Evolutionary conservation across 2,797 vertebrate species (phyloP).

Genomic region (Tarsius wallacei): DNA sequence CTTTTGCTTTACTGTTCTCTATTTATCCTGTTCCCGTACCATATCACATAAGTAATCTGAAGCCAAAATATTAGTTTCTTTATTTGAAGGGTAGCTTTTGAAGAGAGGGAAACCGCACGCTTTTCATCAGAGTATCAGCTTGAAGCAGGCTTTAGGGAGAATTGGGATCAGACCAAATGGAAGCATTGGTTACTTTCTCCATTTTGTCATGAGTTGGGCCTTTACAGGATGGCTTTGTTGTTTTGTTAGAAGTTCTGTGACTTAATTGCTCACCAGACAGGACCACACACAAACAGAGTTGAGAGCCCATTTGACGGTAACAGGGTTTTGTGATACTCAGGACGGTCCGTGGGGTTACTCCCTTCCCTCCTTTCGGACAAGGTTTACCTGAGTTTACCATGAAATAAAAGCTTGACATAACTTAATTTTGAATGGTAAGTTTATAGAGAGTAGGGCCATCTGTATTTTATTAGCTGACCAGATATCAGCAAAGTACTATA

Average conservation of each 20-base stretch:
- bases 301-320: not conserved
- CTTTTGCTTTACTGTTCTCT: not conserved
- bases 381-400: not conserved
- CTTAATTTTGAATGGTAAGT: conserved; percentile 59
- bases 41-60: conserved; percentile 10
- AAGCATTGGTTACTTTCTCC: not conserved
- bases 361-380: not conserved
- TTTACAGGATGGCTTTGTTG: not conserved
- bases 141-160: not conserved
- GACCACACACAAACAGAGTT: not conserved
- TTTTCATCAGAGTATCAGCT: not conserved
- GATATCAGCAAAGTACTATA: not conserved
- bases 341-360: not conserved
- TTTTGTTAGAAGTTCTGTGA: conserved; percentile 24
- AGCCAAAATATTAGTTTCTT: not conserved
- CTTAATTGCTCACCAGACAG: not conserved
- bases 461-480: conserved; percentile 43
- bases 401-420: not conserved
- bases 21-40: not conserved
- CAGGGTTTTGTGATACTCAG: not conserved
- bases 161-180: not conserved
- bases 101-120: not conserved
- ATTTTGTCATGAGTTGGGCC: not conserved
- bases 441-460: not conserved
- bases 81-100: not conserved